Base-by-base conservation (phyloP, 2,888 invertebrate species). In the Zygothrica quintamaculata region DNA sequence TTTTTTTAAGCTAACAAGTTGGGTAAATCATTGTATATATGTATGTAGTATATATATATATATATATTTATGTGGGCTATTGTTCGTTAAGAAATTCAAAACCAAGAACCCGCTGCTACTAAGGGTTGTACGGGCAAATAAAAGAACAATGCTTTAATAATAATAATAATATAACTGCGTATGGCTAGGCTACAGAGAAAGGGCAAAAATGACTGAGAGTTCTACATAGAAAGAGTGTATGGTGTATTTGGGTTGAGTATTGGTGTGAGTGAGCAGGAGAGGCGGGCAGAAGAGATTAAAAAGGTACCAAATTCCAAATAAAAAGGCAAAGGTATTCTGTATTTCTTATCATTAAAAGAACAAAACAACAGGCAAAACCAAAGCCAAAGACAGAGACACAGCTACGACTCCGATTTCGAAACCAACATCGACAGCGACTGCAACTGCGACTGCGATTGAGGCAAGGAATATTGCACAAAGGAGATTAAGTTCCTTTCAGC, bases 231-330 rank as follows among this genome's bases (percentile, higher is more conserved):
- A 9, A 25, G 34, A 26, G 56, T 15, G 25, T 29, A 51, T 12
- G 58, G 8, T 5, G 33, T 9, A 5, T 33, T 1, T 33, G 33
- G n/a, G n/a, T n/a, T 11, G 11, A 3, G 18, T 22, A 5, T 22
- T 1, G 8, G 15, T 2, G 51, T 12, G 22, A 3, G 40, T 0
- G 56, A 13, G 40, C 34, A 40, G 16, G 26, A 25, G 11, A 15
- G 36, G 13, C 16, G 13, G 25, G 33, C 15, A 47, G 47, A 34
- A 18, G 50, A 84, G 84, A 84, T 84, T 84, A 84, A 84, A 85
- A 87, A 85, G 85, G 78, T 81, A 87, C 87, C 79, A 72, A 84
- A 86, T 86, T 80, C 86, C 85, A 77, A 80, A 85, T 85, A 84
- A 84, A 85, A 84, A 85, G 77, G 78, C 53, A 71, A 82, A 84